Base-by-base conservation (phyloP, 2,113 vertebrate species). In the Oostethus manadensis region DNA sequence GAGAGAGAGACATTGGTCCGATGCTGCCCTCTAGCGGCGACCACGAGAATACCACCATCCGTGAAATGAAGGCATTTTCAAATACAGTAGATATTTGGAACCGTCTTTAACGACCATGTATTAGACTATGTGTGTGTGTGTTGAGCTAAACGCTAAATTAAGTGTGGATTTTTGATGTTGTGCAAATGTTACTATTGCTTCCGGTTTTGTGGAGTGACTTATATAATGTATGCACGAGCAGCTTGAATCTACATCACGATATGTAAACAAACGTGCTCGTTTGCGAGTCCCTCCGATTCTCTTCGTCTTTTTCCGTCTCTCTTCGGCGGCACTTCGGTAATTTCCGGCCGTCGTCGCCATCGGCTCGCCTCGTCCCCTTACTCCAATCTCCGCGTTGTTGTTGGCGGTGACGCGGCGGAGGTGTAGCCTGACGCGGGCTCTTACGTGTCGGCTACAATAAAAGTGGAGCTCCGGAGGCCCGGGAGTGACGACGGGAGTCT, bases 371-470 rank as follows among this genome's bases (percentile, higher is more conserved):
- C 16, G 66, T 17, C 73, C 69, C 76, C n/a, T 84, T 83, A 74
- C 86, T 80, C 81, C 85, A 84, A 79, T 88, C 90, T 90, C 87
- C 77, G 87, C 86, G 89, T 90, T 91, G 90, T 94, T 93, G 94
- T 91, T 87, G 88, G 86, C 89, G 95, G 95, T 98, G 95, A 98
- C 95, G 95, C 95, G 94, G 91, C 94, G 94, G 95, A 98, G 95
- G 95, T 98, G 95, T 96, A 97, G 94, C 95, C 95, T 98, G 94
- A 98, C 95, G 95, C 95, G 95, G 94, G 94, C 94, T 98, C 94
- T 97, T 98, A 98, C 95, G 95, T 97, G 94, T 96, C 94, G 94
- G 94, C 91, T 93, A 94, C 93, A 96, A 97, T 97, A 98, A 98
- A 98, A 98, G 94, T 95, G 94, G 94, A 94, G 94, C 95, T 90